Conservation (phyloP, 2,113 vertebrate species). For the Platycercus adscitus region DNA sequence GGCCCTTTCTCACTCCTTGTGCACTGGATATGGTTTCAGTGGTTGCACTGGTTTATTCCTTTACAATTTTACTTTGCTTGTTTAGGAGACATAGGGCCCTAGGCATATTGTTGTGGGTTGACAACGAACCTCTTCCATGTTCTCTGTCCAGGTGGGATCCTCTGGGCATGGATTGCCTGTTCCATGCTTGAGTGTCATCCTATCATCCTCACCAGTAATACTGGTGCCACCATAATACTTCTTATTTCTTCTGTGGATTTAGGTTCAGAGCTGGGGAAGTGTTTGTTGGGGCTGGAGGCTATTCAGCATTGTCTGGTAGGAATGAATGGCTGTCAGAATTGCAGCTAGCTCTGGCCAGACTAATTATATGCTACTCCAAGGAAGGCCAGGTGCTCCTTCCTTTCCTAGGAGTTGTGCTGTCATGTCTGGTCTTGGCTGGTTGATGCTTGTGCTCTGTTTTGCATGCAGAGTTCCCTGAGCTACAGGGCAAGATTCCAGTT, state of each 20-base stretch:
- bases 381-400: neutral
- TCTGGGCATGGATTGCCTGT: neutral
- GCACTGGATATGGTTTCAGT: neutral
- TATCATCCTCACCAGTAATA: neutral
- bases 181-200: neutral
- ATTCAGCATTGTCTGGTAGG: neutral
- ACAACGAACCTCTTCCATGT: neutral
- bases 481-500: neutral
- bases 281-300: neutral
- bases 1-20: neutral
- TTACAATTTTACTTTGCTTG: neutral
- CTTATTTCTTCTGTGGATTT: neutral
- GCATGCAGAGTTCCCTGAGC: neutral
- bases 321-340: neutral
- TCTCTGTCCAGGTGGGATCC: neutral
- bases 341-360: neutral
- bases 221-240: neutral
- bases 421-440: neutral
- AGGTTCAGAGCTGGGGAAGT: neutral
- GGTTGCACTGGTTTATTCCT: neutral
- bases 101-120: neutral
- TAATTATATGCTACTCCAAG: neutral
- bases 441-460: neutral
- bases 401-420: neutral
- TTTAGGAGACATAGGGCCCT: neutral